Evolutionary conservation across 2,797 vertebrate species (phyloP).

Genomic region (Nasua narica): DNA sequence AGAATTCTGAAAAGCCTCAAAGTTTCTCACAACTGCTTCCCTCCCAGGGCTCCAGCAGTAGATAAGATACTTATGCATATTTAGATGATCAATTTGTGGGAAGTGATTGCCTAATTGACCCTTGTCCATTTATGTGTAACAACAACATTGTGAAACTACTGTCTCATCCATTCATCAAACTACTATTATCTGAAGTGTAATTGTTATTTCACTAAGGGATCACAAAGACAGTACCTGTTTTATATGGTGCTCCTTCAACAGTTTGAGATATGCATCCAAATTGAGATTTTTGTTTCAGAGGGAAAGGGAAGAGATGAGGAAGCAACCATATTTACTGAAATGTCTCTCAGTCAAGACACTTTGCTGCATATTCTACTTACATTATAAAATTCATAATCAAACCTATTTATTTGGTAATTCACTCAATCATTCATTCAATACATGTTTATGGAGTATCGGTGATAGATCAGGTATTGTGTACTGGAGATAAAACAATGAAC

Average conservation of each 20-base stretch:
- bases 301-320: not conserved
- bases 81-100: not conserved
- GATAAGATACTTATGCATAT: not conserved
- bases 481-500: not conserved
- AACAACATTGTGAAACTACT: not conserved
- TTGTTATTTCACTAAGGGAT: not conserved
- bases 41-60: not conserved
- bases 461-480: not conserved
- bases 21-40: not conserved
- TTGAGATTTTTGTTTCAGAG: not conserved
- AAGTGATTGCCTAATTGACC: not conserved
- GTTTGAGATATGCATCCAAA: not conserved
- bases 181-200: not conserved
- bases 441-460: not conserved
- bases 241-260: not conserved
- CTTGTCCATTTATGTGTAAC: not conserved
- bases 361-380: not conserved
- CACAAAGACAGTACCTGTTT: not conserved
- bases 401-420: not conserved
- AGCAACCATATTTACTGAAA: not conserved
- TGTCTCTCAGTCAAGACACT: not conserved
- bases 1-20: not conserved
- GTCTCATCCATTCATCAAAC: not conserved
- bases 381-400: not conserved
- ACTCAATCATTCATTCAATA: not conserved